Conservation (phyloP, 2,113 vertebrate genomes). For the Scatophagus argus region DNA sequence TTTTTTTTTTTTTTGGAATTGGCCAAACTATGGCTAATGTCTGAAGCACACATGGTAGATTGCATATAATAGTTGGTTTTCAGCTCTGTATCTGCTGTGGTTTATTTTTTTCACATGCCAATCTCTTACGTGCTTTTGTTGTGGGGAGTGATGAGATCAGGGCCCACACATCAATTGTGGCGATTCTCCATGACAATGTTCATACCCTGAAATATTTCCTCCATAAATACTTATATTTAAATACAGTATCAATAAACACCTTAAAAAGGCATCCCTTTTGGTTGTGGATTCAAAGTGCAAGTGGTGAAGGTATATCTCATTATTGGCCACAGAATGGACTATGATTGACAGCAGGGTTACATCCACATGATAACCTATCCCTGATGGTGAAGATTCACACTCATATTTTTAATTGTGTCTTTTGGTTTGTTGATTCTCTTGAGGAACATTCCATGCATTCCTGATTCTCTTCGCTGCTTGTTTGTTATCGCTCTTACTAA, state of each 20-base stretch:
- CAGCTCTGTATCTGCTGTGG: neutral
- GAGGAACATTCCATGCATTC: constrained; percentile 13
- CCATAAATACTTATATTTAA: neutral
- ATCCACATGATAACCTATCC: constrained; percentile 1
- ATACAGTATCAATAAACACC: neutral
- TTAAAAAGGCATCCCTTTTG: neutral
- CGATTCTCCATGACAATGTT: too few relatives aligned
- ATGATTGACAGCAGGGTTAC: constrained; percentile 6
- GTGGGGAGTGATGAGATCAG: neutral
- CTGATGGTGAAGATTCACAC: neutral
- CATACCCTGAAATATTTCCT: neutral
- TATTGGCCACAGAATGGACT: neutral
- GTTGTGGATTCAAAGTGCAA: constrained; percentile 11
- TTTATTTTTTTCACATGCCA: neutral
- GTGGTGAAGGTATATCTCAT: constrained; percentile 14
- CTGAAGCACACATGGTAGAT: neutral
- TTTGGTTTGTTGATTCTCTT: constrained; percentile 23
- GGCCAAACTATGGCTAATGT: too few relatives aligned
- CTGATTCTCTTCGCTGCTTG: neutral
- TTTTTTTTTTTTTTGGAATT: too few relatives aligned
- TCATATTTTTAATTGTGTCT: constrained; percentile 22
- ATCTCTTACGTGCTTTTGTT: neutral
- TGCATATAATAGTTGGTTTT: neutral
- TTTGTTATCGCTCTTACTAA: constrained; percentile 24
- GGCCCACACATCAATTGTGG: too few relatives aligned